Conservation (phyloP, 1,140 invertebrate species). For the Triops longicaudatus region DNA sequence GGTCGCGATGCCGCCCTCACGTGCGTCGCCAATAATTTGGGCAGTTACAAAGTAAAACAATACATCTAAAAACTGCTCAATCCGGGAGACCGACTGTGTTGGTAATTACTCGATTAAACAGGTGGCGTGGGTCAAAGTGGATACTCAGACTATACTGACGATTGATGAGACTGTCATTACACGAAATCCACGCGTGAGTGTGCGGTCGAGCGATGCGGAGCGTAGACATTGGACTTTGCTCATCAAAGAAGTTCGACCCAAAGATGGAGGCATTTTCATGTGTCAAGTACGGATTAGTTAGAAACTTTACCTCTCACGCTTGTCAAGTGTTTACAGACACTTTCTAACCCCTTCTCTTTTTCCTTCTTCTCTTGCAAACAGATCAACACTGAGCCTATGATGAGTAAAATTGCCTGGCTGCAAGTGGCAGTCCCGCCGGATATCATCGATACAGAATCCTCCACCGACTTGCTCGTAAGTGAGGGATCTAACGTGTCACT, state of each 20-base stretch:
- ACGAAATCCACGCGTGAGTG: slow-evolving; percentile 67
- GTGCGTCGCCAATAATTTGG: slow-evolving; percentile 72
- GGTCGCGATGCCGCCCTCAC: slow-evolving; percentile 72
- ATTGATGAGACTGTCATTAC: slow-evolving; percentile 79
- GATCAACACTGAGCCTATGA: slow-evolving; percentile 49
- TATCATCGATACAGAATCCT: slow-evolving; percentile 65
- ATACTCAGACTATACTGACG: slow-evolving; percentile 85
- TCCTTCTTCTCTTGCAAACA: background rate
- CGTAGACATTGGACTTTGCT: slow-evolving; percentile 67
- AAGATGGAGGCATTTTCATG: slow-evolving; percentile 78
- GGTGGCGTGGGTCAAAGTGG: slow-evolving; percentile 84
- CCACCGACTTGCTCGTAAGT: slow-evolving; percentile 72
- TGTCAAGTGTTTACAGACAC: background rate
- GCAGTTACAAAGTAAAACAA: slow-evolving; percentile 63
- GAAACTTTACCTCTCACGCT: background rate
- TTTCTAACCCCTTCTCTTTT: background rate
- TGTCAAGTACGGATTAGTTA: slow-evolving; percentile 80
- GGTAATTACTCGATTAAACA: slow-evolving; percentile 37
- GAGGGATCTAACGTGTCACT: slow-evolving; percentile 77
- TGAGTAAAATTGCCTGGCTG: slow-evolving; percentile 25
- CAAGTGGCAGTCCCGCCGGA: slow-evolving; percentile 67
- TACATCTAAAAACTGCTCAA: background rate
- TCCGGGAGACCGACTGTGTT: background rate
- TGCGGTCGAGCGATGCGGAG: slow-evolving; percentile 35
- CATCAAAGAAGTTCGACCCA: slow-evolving; percentile 41